These are phyloP conservation scores for Nezara viridula DNA, from an alignment of 2,888 invertebrate genomes.

Conservation along the genomic window DNA sequence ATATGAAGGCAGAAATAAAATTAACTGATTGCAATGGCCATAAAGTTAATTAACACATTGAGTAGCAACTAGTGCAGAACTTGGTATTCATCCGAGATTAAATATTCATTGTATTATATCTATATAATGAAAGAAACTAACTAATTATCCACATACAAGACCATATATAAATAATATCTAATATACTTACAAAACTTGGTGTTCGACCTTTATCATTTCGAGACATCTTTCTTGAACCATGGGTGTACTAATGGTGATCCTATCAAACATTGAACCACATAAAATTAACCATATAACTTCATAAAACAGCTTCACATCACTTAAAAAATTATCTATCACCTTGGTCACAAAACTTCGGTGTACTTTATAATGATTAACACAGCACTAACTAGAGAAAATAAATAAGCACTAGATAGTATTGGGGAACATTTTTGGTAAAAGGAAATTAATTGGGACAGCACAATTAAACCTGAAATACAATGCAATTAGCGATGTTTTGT, in stretches of 20 bases:
- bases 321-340: background rate
- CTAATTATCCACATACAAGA: no score
- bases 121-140: background rate
- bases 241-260: slow-evolving; percentile 40
- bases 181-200: slow-evolving; percentile 62
- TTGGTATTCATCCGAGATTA: background rate
- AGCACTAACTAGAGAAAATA: background rate
- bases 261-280: slow-evolving; percentile 8
- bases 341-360: slow-evolving; percentile 1
- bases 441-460: slow-evolving; percentile 18
- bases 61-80: background rate
- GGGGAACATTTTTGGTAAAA: background rate
- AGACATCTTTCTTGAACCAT: slow-evolving; percentile 62
- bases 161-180: background rate
- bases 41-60: background rate
- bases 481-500: background rate
- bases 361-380: background rate
- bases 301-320: background rate
- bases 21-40: background rate
- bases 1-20: background rate
- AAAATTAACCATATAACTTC: background rate
- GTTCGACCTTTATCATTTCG: slow-evolving; percentile 62
- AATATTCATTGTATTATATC: background rate
- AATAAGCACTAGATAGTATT: background rate
- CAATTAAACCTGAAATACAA: background rate